These are phyloP conservation scores for Eidolon helvum DNA, from an alignment of 2,113 vertebrate genomes.

Conservation along the genomic window DNA sequence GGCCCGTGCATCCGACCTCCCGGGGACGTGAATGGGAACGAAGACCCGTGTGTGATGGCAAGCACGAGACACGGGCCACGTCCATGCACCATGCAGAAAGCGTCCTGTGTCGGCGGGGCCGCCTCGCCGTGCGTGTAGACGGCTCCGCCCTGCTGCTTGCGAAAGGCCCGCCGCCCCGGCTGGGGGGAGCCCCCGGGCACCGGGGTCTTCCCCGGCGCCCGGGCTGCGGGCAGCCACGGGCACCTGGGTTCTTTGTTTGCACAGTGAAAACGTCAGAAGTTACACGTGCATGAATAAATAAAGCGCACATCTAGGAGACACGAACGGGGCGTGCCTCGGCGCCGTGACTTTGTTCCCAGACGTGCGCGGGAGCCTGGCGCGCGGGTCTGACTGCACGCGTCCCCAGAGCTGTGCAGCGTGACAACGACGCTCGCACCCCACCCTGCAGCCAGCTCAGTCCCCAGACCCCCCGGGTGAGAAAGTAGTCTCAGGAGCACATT, in stretches of 20 bases:
- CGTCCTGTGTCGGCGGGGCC: accelerated
- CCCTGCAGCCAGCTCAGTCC: background rate
- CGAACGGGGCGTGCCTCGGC: background rate
- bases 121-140: accelerated
- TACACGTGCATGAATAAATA: conserved; percentile 3
- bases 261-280: conserved; percentile 78
- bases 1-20: background rate
- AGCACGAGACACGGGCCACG: accelerated
- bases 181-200: too few relatives aligned
- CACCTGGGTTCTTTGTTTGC: conserved; percentile 56
- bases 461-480: background rate
- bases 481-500: background rate
- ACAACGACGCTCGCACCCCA: background rate
- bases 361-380: background rate
- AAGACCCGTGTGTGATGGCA: accelerated
- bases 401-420: background rate
- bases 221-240: background rate
- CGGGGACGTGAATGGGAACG: accelerated
- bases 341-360: accelerated
- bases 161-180: background rate
- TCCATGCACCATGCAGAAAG: background rate
- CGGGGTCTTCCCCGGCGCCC: too few relatives aligned
- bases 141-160: too few relatives aligned
- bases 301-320: background rate
- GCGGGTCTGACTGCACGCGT: too few relatives aligned